A percentile compares a stretch with the other conserved stretches of the same genome.
These are phyloP conservation scores for Leptoclinus maculatus DNA, from an alignment of 2,797 vertebrate species.

Conservation along the genomic window DNA sequence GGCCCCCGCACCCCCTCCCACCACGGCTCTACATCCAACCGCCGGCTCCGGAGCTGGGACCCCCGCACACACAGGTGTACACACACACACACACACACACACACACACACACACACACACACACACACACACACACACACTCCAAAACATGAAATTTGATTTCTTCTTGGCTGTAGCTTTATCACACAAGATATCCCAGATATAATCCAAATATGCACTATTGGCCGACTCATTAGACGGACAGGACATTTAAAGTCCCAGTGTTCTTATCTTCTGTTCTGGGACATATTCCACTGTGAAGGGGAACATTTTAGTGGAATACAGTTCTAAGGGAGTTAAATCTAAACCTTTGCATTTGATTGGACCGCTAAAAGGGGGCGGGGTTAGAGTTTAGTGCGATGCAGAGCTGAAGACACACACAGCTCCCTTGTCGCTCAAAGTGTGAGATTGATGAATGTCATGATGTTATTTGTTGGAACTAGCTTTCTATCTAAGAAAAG, in stretches of 20 bases:
- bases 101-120: constrained; percentile 84
- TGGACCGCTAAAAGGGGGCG: no score
- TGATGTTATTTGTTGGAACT: no score
- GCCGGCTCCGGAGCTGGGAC: constrained; percentile 92
- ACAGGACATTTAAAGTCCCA: not conserved
- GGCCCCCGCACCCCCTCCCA: constrained; percentile 91
- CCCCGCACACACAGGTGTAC: constrained; percentile 90
- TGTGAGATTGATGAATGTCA: no score
- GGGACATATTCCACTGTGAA: not conserved
- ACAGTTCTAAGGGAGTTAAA: not conserved
- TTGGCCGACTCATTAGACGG: not conserved
- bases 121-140: constrained; percentile 61
- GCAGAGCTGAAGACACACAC: not conserved
- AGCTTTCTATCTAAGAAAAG: no score
- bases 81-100: constrained; percentile 67
- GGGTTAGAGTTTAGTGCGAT: no score
- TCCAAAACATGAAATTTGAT: not conserved
- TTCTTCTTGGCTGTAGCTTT: not conserved
- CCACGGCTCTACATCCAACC: constrained; percentile 95
- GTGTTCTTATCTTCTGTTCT: not conserved
- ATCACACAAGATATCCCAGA: not conserved
- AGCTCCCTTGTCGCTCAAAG: no score
- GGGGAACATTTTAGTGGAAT: not conserved
- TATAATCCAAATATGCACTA: not conserved
- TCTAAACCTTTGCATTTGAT: no score